Evolutionary conservation across 2,888 invertebrate genomes (phyloP).

Genomic region (Andrena trimmerana): DNA sequence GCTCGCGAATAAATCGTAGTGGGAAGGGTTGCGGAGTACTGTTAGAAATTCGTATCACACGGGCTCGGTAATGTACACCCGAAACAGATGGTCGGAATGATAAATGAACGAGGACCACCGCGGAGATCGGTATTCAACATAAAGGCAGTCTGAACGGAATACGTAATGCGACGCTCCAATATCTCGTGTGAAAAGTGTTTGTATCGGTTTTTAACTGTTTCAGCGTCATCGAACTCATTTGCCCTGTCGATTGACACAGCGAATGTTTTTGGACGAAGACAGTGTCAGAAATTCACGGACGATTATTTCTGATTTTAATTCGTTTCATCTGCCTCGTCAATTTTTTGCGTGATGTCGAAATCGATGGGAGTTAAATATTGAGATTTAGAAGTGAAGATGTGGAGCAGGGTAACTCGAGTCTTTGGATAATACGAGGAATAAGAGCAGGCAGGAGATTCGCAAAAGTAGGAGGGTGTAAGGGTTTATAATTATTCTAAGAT

Average conservation of each 20-base stretch:
- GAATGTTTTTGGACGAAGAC: neutral
- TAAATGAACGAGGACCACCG: conserved; percentile 41
- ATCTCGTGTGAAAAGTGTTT: conserved; percentile 16
- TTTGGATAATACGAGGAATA: neutral
- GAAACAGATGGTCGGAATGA: conserved; percentile 35
- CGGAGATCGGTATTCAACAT: conserved; percentile 35
- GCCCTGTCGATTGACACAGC: neutral
- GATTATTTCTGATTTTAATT: neutral
- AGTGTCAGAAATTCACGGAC: neutral
- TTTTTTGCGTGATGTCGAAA: neutral
- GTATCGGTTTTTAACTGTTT: conserved; percentile 7
- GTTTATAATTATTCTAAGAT: neutral
- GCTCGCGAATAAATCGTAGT: neutral
- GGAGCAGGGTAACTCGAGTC: neutral
- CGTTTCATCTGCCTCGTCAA: neutral
- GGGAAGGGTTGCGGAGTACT: neutral
- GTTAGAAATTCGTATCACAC: conserved; percentile 35
- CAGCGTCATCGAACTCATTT: conserved; percentile 9
- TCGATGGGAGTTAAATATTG: neutral
- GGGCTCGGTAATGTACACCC: conserved; percentile 24
- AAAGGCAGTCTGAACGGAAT: conserved; percentile 28
- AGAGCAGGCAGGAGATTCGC: neutral
- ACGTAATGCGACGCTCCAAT: conserved; percentile 2
- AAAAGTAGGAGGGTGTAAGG: neutral
- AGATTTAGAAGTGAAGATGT: no score